Conservation (phyloP, 2,113 vertebrate species). For the Varanus salvator region DNA sequence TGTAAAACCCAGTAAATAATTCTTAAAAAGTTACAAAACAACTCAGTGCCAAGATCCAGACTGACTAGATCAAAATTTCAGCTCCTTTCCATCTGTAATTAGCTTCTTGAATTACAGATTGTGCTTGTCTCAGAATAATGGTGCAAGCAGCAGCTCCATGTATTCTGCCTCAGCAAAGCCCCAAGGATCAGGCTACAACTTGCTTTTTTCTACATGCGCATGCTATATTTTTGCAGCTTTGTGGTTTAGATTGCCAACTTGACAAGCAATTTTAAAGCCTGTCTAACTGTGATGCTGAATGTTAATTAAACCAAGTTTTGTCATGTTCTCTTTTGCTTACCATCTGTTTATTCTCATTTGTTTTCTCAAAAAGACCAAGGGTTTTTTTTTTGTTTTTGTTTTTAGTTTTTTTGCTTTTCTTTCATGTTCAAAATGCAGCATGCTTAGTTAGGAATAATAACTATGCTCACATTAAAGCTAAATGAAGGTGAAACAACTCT, state of each 20-base stretch:
- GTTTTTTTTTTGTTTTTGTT: slow-evolving; percentile 62
- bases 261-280: slow-evolving; percentile 42
- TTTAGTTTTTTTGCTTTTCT: slow-evolving; percentile 61
- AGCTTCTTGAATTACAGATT: neutral
- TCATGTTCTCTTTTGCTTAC: slow-evolving; percentile 56
- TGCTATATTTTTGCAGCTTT: slow-evolving; percentile 28
- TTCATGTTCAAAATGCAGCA: slow-evolving; percentile 56
- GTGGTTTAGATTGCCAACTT: slow-evolving; percentile 28
- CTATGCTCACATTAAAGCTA: slow-evolving; percentile 61
- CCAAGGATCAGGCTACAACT: neutral
- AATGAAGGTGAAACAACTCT: slow-evolving; percentile 59
- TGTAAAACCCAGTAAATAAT: too few species aligned
- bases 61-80: neutral
- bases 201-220: neutral
- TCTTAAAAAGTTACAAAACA: too few species aligned
- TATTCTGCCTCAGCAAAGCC: neutral
- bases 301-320: slow-evolving; percentile 59
- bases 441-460: slow-evolving; percentile 68
- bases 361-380: slow-evolving; percentile 51
- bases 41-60: too few species aligned
- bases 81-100: neutral
- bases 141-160: neutral
- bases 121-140: neutral
- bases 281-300: slow-evolving; percentile 53
- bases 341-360: slow-evolving; percentile 64